Percentiles rank a stretch among this genome's conserved stretches.
phyloP scores from a whole-genome alignment of 1,140 invertebrate species.

The Carposina sasakii region DNA sequence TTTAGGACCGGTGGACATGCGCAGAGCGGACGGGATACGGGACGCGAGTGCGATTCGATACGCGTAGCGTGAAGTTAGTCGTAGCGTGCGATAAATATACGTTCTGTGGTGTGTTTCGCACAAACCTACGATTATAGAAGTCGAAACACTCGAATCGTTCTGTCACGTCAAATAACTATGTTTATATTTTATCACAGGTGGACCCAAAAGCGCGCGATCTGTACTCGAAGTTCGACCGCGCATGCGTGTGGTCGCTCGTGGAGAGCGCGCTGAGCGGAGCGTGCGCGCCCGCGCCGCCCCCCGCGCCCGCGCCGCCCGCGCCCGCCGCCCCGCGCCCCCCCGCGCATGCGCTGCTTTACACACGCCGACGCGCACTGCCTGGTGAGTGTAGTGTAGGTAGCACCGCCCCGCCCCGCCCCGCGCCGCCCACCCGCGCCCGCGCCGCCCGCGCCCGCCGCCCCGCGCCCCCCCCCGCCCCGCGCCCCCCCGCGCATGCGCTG shows the following conservation, averaged over 20 bases:
- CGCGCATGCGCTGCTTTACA: conserved; percentile 40
- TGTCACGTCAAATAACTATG: too few relatives aligned
- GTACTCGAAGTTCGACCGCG: conserved; percentile 52
- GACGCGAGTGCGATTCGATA: too few relatives aligned
- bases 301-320: conserved; percentile 25
- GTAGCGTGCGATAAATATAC: too few relatives aligned
- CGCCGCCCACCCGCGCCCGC: too few relatives aligned
- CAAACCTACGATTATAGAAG: too few relatives aligned
- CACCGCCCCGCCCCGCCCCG: too few relatives aligned
- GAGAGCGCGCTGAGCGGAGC: conserved; percentile 36
- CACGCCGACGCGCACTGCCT: conserved; percentile 37
- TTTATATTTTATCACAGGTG: conserved; percentile 27
- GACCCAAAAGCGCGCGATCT: conserved; percentile 56
- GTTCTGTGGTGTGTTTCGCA: too few relatives aligned
- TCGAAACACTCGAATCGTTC: too few relatives aligned
- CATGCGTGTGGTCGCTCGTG: conserved; percentile 54
- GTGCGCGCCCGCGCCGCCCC: conserved; percentile 28
- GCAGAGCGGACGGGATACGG: too few relatives aligned
- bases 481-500: conserved; percentile 35
- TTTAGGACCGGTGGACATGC: too few relatives aligned
- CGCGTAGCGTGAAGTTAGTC: too few relatives aligned
- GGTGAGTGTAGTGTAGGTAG: conserved; percentile 29
- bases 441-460: conserved; percentile 29
- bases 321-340: conserved; percentile 22
- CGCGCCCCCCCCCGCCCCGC: conserved; percentile 30